phyloP scores from a whole-genome alignment of 2,888 invertebrate species.

The Timema podura region DNA sequence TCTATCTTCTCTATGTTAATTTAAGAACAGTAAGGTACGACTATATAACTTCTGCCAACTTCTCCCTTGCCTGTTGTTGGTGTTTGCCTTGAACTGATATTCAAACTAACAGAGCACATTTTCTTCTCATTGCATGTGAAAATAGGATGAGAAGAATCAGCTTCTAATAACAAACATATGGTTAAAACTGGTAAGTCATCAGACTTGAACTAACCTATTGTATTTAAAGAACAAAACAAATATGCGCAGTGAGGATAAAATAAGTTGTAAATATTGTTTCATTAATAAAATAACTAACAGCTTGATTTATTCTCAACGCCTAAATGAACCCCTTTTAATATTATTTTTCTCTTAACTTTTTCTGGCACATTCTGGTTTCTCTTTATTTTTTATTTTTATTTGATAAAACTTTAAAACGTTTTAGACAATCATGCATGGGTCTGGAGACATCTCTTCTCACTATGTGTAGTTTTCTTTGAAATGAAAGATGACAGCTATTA shows the following conservation, averaged over 20 bases:
- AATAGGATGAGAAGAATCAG: slow-evolving; percentile 94
- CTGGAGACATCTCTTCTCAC: slow-evolving; percentile 3
- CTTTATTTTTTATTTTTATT: slow-evolving; percentile 4
- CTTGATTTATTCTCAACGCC: slow-evolving; percentile 30
- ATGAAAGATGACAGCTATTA: background rate
- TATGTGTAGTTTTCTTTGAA: slow-evolving; percentile 14
- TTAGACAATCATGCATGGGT: slow-evolving; percentile 5
- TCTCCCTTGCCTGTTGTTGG: slow-evolving; percentile 27
- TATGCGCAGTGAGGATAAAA: slow-evolving; percentile 31
- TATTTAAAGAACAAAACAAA: slow-evolving; percentile 24
- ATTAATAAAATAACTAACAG: slow-evolving; percentile 18
- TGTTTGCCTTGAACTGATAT: slow-evolving; percentile 32
- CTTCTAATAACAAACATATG: slow-evolving; percentile 94
- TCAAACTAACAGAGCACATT: slow-evolving; percentile 35
- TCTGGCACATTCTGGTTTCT: slow-evolving; percentile 6
- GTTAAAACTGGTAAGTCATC: slow-evolving; percentile 85
- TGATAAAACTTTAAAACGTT: slow-evolving; percentile 3
- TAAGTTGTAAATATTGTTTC: slow-evolving; percentile 25
- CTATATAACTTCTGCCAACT: slow-evolving; percentile 6
- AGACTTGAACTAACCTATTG: slow-evolving; percentile 28
- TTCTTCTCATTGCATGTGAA: slow-evolving; percentile 47
- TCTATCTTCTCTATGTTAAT: too few species aligned
- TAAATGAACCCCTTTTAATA: slow-evolving; percentile 28
- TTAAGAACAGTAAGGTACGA: too few species aligned
- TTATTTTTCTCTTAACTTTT: slow-evolving; percentile 25